Conservation (phyloP, 2,888 invertebrate species). For the Cistogaster globosa region DNA sequence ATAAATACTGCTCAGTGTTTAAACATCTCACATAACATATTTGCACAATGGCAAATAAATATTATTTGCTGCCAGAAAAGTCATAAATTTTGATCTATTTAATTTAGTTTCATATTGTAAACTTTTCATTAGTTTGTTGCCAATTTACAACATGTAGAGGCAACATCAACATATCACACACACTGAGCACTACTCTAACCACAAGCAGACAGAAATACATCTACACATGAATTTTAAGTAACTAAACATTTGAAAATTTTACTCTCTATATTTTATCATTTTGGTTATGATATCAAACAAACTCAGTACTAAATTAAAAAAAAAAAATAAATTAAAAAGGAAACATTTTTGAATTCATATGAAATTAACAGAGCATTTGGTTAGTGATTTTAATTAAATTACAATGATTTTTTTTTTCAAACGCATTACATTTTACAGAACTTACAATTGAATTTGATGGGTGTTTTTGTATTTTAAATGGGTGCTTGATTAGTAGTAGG, state of each 20-base stretch:
- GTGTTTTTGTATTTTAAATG: constrained; percentile 8
- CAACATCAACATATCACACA: not conserved
- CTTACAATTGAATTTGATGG: not conserved
- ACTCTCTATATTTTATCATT: constrained; percentile 40
- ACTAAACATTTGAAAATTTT: constrained; percentile 26
- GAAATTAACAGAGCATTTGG: constrained; percentile 53
- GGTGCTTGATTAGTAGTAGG: not conserved
- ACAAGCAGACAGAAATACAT: not conserved
- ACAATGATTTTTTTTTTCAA: constrained; percentile 66
- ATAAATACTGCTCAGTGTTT: constrained; percentile 15
- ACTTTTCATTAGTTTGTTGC: constrained; percentile 67
- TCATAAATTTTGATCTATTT: constrained; percentile 71
- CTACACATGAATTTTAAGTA: not conserved
- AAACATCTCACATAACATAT: constrained; percentile 23
- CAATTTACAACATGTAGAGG: constrained; percentile 54
- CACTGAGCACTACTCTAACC: constrained; percentile 16
- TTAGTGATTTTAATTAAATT: constrained; percentile 71
- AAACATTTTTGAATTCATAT: constrained; percentile 22
- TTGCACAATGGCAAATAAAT: constrained; percentile 44
- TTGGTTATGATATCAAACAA: constrained; percentile 45
- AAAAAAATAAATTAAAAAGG: not conserved
- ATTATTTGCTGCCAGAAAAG: constrained; percentile 63
- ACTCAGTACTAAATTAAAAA: not conserved
- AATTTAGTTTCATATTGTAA: constrained; percentile 70
- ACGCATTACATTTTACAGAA: constrained; percentile 63